Evolutionary conservation across 2,797 vertebrate species (phyloP), one percentile per base, ranked within the genome.

Genomic region (Epinephelus coioides): DNA sequence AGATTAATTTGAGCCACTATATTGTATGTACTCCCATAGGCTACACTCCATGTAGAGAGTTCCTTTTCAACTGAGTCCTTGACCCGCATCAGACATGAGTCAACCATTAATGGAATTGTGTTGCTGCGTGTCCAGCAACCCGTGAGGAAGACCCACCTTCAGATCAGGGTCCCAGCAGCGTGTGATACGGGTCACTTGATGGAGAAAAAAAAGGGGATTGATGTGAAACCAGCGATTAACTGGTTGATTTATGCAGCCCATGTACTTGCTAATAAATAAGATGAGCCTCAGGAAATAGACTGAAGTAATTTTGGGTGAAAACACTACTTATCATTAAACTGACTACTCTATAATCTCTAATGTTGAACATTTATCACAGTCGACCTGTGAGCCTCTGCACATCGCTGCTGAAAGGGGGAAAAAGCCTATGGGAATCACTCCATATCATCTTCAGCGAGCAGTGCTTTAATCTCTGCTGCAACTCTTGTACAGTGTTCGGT

Each of bases 291-390:
- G 64, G 70, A 60, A 66, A 70, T 51, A 59, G 61, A 72, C 21
- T n/a, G 18, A 63, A 71, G 63, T 80, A 51, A 88, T 77, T 82
- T 76, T 5, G 38, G 25, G 40, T 30, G 21, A 79, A 79, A 82
- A 79, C 61, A 73, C 53, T 34, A 65, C 61, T 77, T 73, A 79
- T 85, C 64, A 74, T 78, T 79, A 66, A 76, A 66, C 14, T 67
- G 68, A 71, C 60, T 44, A 57, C 67, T 68, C 18, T 74, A 30
- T 78, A 74, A 81, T 86, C 47, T 73, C 73, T 71, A 61, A 64
- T 74, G 62, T 40, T 69, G 59, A 68, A 46, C 76, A 73, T 85
- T 84, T 73, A 70, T 89, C 82, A 79, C 46, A 56, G 67, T 25
- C 21, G 46, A 87, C 79, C 82, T 69, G 43, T 59, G 57, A 79